Evolutionary conservation across 2,113 vertebrate genomes (phyloP).

Genomic region (Rhegmatorhina hoffmannsi): DNA sequence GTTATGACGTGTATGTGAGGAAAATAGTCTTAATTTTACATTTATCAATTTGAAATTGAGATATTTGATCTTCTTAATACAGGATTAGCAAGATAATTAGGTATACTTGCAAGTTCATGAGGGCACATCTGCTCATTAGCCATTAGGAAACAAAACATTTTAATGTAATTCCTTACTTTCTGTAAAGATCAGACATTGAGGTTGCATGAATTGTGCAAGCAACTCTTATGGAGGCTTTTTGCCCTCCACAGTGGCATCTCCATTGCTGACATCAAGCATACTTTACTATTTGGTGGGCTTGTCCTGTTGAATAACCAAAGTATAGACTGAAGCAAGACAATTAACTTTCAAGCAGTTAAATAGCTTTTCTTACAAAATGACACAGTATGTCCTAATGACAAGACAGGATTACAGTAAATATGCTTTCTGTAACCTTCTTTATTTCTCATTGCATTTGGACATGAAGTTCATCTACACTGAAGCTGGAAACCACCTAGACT

Average conservation of each 20-base stretch:
- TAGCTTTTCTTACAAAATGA: background rate
- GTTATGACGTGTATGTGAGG: fast-evolving
- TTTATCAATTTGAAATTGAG: background rate
- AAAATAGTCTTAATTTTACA: background rate
- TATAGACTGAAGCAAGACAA: background rate
- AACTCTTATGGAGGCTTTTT: background rate
- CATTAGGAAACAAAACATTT: background rate
- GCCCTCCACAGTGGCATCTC: background rate
- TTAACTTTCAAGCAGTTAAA: background rate
- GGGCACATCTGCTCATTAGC: background rate
- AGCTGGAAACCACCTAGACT: background rate
- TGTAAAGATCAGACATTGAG: background rate
- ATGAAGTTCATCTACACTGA: background rate
- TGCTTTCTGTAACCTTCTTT: background rate
- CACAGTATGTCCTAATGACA: background rate
- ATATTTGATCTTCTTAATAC: background rate
- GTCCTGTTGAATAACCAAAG: background rate
- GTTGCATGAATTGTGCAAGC: background rate
- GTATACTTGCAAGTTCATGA: background rate
- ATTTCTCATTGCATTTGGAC: background rate
- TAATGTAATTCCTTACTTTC: background rate
- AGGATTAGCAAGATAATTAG: background rate
- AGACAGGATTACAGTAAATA: background rate
- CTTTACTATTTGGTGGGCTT: background rate
- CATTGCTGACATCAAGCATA: background rate